Evolutionary conservation across 1,140 invertebrate genomes (phyloP).

Genomic region (Phortica variegata): DNA sequence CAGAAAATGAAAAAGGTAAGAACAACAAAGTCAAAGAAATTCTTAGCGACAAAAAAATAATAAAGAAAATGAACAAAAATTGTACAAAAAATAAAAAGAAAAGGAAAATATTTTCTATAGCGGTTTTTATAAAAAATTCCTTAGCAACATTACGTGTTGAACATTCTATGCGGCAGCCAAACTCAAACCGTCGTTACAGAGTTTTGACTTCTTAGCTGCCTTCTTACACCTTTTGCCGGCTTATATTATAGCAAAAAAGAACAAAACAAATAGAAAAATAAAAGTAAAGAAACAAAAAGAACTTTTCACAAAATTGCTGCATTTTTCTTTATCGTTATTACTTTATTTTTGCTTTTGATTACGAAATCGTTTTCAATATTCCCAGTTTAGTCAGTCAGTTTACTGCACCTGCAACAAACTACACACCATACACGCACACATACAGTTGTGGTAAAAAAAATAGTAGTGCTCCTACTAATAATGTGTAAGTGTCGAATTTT

Average conservation of each 20-base stretch:
- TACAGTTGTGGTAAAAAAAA: no score
- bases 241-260: no score
- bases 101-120: constrained; percentile 7
- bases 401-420: no score
- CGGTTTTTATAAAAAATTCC: background rate
- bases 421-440: no score
- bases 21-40: no score
- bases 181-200: background rate
- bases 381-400: constrained; percentile 11
- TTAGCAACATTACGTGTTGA: background rate
- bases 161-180: background rate
- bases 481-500: no score
- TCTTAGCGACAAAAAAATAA: no score
- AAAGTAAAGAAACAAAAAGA: no score
- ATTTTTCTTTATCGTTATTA: constrained; percentile 50
- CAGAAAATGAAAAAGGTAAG: background rate
- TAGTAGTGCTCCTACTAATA: no score
- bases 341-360: constrained; percentile 40
- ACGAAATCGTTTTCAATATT: constrained; percentile 50
- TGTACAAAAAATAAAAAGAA: background rate
- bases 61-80: no score
- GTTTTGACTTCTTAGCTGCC: background rate
- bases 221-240: no score
- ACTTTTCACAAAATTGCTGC: constrained; percentile 41
- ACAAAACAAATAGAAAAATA: no score